A percentile compares a stretch with the other conserved stretches of the same genome.
Evolutionary conservation across 2,113 vertebrate species (phyloP).

Genomic region (Ranitomeya imitator): DNA sequence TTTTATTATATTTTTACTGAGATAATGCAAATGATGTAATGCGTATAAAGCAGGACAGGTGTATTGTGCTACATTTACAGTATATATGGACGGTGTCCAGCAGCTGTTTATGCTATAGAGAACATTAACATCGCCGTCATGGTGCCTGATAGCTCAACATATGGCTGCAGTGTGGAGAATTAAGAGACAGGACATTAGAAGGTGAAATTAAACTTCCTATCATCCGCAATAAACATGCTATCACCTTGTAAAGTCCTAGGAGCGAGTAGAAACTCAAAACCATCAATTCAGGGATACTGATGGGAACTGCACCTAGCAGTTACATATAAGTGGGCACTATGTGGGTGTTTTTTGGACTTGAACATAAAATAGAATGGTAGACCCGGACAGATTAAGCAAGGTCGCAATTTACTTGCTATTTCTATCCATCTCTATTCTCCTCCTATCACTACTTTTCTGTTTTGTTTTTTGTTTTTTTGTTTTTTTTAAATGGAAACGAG

Average conservation of each 20-base stretch:
- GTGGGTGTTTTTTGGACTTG: background rate
- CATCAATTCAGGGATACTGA: background rate
- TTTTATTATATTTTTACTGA: background rate
- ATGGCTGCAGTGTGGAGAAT: slow-evolving; percentile 40
- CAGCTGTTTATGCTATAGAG: slow-evolving; percentile 40
- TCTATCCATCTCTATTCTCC: too few relatives aligned
- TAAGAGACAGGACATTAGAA: slow-evolving; percentile 36
- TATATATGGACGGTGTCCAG: background rate
- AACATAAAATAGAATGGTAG: too few relatives aligned
- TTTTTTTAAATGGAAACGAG: too few relatives aligned
- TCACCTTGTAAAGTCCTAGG: slow-evolving; percentile 42
- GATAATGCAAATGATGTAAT: background rate
- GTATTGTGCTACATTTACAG: background rate
- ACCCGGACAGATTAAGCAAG: too few relatives aligned
- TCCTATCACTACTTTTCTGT: too few relatives aligned
- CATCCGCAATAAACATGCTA: slow-evolving; percentile 13
- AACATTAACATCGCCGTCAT: slow-evolving; percentile 20
- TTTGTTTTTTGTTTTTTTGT: too few relatives aligned
- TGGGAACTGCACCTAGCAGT: background rate
- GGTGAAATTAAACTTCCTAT: slow-evolving; percentile 40
- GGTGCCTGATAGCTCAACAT: slow-evolving; percentile 27
- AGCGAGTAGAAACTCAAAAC: background rate
- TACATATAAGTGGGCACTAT: background rate
- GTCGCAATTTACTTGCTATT: too few relatives aligned
- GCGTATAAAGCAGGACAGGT: background rate